Conservation (phyloP, 2,888 invertebrate species). For the Ectemnius cavifrons region DNA sequence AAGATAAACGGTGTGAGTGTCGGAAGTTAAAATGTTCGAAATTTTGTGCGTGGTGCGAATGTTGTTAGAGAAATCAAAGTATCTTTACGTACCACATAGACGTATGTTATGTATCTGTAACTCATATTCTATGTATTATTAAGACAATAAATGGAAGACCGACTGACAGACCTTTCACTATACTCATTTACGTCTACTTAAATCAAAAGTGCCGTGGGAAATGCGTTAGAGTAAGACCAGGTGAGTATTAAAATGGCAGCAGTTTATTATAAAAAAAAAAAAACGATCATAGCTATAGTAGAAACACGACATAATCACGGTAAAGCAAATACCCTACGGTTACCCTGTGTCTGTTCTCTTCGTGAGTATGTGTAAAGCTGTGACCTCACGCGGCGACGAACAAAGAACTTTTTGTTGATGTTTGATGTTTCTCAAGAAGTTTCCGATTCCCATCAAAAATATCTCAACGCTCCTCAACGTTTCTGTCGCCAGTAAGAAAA, state of each 20-base stretch:
- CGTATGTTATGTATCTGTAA: conserved; percentile 59
- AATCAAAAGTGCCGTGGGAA: too few species aligned
- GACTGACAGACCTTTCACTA: conserved; percentile 25
- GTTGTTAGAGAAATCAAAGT: conserved; percentile 32
- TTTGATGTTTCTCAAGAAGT: too few species aligned
- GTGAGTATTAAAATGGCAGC: conserved; percentile 44
- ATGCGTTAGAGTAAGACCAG: too few species aligned
- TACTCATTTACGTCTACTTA: neutral
- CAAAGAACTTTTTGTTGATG: too few species aligned
- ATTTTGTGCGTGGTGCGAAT: conserved; percentile 23
- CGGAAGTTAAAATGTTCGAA: neutral
- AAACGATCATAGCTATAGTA: conserved; percentile 29
- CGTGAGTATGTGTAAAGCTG: conserved; percentile 28
- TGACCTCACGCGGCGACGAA: too few species aligned
- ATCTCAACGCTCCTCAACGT: too few species aligned
- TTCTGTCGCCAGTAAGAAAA: too few species aligned
- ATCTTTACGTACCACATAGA: conserved; percentile 52
- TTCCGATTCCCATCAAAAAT: too few species aligned
- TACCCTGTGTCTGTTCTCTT: conserved; percentile 46
- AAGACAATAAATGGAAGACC: conserved; percentile 63
- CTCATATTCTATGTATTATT: conserved; percentile 65
- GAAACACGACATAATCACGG: conserved; percentile 26
- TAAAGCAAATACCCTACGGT: conserved; percentile 38
- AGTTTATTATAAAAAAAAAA: conserved; percentile 50
- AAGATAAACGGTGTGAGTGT: neutral